Conservation (phyloP, 2,888 invertebrate species). For the Drosophila prostipennis region DNA sequence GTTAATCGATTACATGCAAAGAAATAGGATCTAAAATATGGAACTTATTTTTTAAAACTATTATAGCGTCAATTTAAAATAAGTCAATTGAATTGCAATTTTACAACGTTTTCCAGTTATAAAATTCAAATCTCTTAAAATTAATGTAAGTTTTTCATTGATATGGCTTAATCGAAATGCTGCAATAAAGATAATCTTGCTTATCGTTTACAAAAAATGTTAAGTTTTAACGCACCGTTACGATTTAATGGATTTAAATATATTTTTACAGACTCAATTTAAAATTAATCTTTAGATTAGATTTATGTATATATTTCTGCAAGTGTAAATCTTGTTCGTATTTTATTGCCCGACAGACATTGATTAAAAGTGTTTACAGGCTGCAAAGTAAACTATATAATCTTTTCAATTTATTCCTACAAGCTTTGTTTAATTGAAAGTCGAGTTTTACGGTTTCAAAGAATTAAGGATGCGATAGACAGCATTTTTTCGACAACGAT, state of each 20-base stretch:
- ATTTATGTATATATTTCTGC: background rate
- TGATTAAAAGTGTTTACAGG: constrained; percentile 13
- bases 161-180: background rate
- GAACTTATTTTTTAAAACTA: too few relatives aligned
- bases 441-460: background rate
- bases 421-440: constrained; percentile 1
- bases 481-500: background rate
- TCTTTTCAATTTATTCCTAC: background rate
- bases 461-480: background rate
- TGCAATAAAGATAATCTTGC: background rate
- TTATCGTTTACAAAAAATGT: background rate
- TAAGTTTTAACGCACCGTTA: background rate
- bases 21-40: background rate
- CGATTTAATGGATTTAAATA: background rate
- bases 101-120: background rate
- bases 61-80: too few relatives aligned
- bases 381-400: background rate
- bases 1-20: constrained; percentile 51
- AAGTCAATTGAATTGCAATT: too few relatives aligned
- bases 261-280: background rate
- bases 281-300: background rate
- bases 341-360: constrained; percentile 1
- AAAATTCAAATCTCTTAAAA: background rate
- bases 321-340: background rate
- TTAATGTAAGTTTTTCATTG: background rate